These are phyloP conservation scores for Ypsolopha sequella DNA, from an alignment of 2,888 invertebrate genomes.

Conservation along the genomic window DNA sequence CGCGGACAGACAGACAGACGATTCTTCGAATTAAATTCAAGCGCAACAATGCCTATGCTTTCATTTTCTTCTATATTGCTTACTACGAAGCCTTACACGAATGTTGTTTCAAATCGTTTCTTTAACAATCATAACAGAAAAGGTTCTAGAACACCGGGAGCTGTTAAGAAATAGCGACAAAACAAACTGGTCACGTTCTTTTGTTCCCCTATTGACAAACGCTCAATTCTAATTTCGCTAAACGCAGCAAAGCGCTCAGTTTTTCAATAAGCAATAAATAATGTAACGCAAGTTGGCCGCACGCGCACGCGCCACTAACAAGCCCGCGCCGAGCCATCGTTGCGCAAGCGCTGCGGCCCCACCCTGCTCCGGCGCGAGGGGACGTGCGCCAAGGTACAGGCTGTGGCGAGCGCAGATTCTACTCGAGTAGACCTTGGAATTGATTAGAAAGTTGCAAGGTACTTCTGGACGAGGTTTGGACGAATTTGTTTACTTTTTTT, in stretches of 20 bases:
- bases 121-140: no score
- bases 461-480: background rate
- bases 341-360: conserved; percentile 45
- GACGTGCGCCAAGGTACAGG: background rate
- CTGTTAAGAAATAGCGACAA: no score
- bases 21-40: no score
- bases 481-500: background rate
- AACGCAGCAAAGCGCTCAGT: conserved; percentile 35
- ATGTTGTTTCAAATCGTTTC: no score
- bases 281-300: conserved; percentile 39
- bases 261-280: conserved; percentile 70
- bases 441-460: background rate
- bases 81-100: no score
- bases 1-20: no score
- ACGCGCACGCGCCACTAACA: conserved; percentile 63
- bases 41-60: no score
- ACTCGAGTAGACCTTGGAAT: no score
- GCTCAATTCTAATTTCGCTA: background rate
- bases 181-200: background rate
- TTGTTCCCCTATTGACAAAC: background rate
- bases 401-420: background rate
- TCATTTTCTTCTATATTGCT: no score
- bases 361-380: conserved; percentile 3
- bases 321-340: conserved; percentile 57
- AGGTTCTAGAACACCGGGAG: no score